Evolutionary conservation across 2,888 invertebrate species (phyloP), one percentile per base, ranked within the genome.

Genomic region (Perdita meconis): DNA sequence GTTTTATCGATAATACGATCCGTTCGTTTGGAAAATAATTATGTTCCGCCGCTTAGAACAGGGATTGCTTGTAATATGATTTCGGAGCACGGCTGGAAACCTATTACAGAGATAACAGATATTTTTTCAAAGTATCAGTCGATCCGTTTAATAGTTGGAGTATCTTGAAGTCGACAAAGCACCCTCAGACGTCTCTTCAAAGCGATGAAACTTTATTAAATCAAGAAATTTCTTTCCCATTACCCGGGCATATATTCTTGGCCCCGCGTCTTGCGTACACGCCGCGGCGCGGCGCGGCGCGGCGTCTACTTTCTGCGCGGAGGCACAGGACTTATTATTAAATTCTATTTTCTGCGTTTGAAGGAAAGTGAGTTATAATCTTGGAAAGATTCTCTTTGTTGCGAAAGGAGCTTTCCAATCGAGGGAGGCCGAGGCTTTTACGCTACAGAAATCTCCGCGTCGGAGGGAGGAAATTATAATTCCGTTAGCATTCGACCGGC

Each of bases 41-140:
- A n/a, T n/a, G n/a, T 34, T 22, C 36, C 0, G 19, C 30, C 30
- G 55, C 12, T 19, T 16, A 24, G n/a, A 55, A 36, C 19, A 56
- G 19, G 26, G 16, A 51, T 2, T 30, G 44, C 19, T 64, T 16
- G 36, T 30, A 16, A 51, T 42, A 42, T 44, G 55, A 69, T 63
- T 19, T 19, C 16, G 10, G 10, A 16, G 19, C 19, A 47, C 12
- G 19, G 22, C 19, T 22, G 16, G 19, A 10, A 19, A 19, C 12
- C 19, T 47, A 47, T 47, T 47, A 47, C 53, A 53, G 53, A 30
- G 53, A 53, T 3, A 26, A n/a, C 26, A 53, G 53, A 13, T 13
- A 53, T 53, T 24, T 26, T 19, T 19, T 47, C 22, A 8, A 19
- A 22, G 22, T 19, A 19, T 19, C 47, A 22, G 47, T 22, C 47